Base-by-base conservation (phyloP, 2,888 invertebrate genomes). In the Clostera curtula region DNA sequence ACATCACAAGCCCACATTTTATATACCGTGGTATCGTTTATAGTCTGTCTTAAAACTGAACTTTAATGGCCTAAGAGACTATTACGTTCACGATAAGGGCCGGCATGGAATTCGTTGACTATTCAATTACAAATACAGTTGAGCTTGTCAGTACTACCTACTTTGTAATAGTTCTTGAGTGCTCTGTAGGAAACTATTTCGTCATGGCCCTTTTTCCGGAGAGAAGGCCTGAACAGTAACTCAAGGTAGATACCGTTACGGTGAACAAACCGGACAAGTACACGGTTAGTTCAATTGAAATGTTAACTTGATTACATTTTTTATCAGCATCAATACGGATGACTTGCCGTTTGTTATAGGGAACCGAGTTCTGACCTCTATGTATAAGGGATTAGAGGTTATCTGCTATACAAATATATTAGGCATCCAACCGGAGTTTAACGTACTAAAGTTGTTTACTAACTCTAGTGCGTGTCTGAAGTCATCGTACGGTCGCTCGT, bases 211-310 rank as follows among this genome's bases (percentile, higher is more conserved):
- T 53, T 45, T 52, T 50, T 49, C 52, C 44, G 49, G 50, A 39
- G 53, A 46, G 47, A 51, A 48, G 60, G 66, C 58, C 63, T 65
- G 67, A 51, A 51, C 56, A 51, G 52, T 45, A 52, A 48, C 40
- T 51, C 56, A 66, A 59, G 50, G 60, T 54, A 38, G 47, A 54
- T 64, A 64, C 68, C 67, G 70, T 66, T 69, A 67, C 59, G 63
- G 49, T 46, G 51, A 55, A 57, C 55, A 61, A 65, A 67, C 64
- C 62, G 56, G 58, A 51, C 47, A 49, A 49, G 49, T 50, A 50
- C 52, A 54, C 49, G 43, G 43, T 50, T 47, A 41, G 41, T 50
- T 51, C 49, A 40, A 51, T 49, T 49, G 48, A 50, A 49, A 50
- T 49, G 39, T 49, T 49, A 49, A 49, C 49, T 50, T 49, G 44